Evolutionary conservation across 2,888 invertebrate genomes (phyloP), one percentile per base, ranked within the genome.

Genomic region (Griposia aprilina): DNA sequence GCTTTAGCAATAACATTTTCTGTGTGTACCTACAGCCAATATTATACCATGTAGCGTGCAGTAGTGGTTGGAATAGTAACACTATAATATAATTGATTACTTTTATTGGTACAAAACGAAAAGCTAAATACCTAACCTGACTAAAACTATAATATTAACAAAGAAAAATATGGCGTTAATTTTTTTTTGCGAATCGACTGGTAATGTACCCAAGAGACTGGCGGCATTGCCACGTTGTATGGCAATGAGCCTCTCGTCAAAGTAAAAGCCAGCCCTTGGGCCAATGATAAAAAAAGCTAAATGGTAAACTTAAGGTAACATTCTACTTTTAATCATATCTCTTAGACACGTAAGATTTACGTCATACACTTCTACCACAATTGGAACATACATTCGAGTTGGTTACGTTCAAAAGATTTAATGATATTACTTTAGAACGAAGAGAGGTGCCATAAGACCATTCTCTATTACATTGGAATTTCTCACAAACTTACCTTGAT

Each of bases 381-480:
- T 81, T 67, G 67, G 36, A 80, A 81, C 67, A 57, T 75, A 74
- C 52, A 55, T 80, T 60, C 23, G 26, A 52, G 80, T 36, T 55
- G 55, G 81, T 80, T 57, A 81, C 66, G 36, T 67, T 59, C 52
- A 66, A 30, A 82, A 71, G 81, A 81, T 81, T 82, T 82, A 81
- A 83, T 78, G 59, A 65, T 82, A 82, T 82, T 82, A 66, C 81
- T 69, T 30, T 26, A 73, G 67, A 74, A 67, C 41, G 55, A 66
- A 73, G 79, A 60, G 48, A 73, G 66, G 57, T 76, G 62, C 63
- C 74, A 75, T 78, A 82, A 71, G 78, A 78, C 74, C 23, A 76
- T 82, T 79, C 82, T 84, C 85, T 79, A 82, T 84, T 84, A 85
- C 74, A 72, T 36, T 65, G 74, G 65, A 79, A 75, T 81, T 84